These are phyloP conservation scores for Chloropsis hardwickii DNA, from an alignment of 2,113 vertebrate species.

Conservation along the genomic window DNA sequence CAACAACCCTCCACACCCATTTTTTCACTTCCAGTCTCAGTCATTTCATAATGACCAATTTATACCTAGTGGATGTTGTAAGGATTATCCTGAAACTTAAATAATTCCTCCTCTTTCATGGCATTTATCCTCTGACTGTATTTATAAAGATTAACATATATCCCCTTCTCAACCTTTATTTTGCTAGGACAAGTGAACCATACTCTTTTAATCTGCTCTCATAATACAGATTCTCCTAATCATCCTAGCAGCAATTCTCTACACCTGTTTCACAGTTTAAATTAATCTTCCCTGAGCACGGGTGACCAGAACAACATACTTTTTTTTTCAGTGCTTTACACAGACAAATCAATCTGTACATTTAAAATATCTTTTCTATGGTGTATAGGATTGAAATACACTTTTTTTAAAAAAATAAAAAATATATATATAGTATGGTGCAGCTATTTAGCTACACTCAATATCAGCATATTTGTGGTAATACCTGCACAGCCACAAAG, in stretches of 20 bases:
- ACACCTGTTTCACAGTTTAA: slow-evolving; percentile 47
- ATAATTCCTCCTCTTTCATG: slow-evolving; percentile 57
- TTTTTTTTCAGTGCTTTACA: background rate
- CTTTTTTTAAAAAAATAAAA: background rate
- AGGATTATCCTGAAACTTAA: slow-evolving; percentile 60
- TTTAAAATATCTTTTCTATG: background rate
- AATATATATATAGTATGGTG: background rate
- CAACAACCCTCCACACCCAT: background rate
- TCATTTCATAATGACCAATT: slow-evolving; percentile 45
- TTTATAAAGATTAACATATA: slow-evolving; percentile 63
- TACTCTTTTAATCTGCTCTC: slow-evolving; percentile 61
- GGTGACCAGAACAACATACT: background rate
- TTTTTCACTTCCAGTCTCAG: background rate
- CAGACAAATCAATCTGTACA: background rate
- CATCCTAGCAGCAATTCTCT: slow-evolving; percentile 11
- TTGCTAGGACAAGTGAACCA: slow-evolving; percentile 62
- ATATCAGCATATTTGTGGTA: background rate
- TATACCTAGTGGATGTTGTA: slow-evolving; percentile 27
- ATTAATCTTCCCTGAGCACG: background rate
- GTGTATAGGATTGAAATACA: background rate
- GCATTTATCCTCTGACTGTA: slow-evolving; percentile 60
- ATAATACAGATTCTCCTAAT: slow-evolving; percentile 61
- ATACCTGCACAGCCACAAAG: background rate
- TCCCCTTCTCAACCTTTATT: slow-evolving; percentile 65
- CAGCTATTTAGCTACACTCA: background rate